Conservation (phyloP, 2,113 vertebrate species). For the Apteryx mantelli region DNA sequence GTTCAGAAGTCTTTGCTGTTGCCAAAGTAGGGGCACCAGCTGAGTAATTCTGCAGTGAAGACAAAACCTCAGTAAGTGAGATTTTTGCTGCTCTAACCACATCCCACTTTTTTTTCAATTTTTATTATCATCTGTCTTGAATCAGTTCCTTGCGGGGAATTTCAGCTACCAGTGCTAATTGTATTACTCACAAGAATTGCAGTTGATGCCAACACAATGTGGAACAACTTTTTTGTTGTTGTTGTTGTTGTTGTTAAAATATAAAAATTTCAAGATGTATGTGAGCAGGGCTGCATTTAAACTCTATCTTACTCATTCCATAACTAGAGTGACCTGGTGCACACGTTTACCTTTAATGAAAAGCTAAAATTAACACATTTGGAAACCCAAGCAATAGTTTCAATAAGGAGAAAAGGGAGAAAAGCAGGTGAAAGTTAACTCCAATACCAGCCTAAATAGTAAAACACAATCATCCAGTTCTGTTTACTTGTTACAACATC, state of each 20-base stretch:
- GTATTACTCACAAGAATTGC: slow-evolving; percentile 46
- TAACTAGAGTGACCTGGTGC: slow-evolving; percentile 37
- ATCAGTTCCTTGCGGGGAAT: slow-evolving; percentile 66
- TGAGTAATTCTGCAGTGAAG: not conserved
- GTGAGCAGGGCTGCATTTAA: slow-evolving; percentile 27
- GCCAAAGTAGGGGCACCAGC: not conserved
- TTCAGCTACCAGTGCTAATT: slow-evolving; percentile 70
- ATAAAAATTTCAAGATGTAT: slow-evolving; percentile 47
- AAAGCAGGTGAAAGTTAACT: slow-evolving; percentile 54
- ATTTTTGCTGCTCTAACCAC: slow-evolving; percentile 12
- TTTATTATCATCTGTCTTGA: slow-evolving; percentile 76
- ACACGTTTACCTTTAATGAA: slow-evolving; percentile 41
- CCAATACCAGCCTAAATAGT: slow-evolving; percentile 60
- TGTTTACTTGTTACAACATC: slow-evolving; percentile 72
- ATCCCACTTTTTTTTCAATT: slow-evolving; percentile 3
- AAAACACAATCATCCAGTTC: slow-evolving; percentile 29
- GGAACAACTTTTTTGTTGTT: slow-evolving; percentile 51
- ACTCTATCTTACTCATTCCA: slow-evolving; percentile 42
- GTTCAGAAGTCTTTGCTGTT: not conserved
- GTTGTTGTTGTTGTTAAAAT: slow-evolving; percentile 20
- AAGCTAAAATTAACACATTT: slow-evolving; percentile 66
- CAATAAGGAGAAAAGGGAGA: slow-evolving; percentile 21
- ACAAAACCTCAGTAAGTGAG: not conserved
- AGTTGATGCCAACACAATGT: slow-evolving; percentile 20
- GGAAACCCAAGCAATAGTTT: slow-evolving; percentile 14